Conservation (phyloP, 2,113 vertebrate species). For the Gadus macrocephalus region DNA sequence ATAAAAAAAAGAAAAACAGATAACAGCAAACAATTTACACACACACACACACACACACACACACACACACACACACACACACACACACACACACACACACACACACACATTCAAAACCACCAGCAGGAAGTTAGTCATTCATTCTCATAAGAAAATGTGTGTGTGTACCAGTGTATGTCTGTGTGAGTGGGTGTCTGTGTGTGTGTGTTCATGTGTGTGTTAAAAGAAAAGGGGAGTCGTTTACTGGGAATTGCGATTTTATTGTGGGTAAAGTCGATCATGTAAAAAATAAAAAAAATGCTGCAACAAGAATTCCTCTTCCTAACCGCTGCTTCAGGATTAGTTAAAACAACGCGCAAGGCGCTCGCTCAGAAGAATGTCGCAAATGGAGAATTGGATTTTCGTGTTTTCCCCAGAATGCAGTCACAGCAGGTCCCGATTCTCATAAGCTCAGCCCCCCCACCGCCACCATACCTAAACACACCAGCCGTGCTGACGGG, state of each 20-base stretch:
- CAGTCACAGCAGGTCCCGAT: too few species aligned
- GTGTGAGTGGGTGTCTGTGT: conserved; percentile 4
- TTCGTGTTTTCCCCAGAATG: too few species aligned
- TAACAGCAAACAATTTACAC: conserved; percentile 30
- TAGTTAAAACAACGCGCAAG: too few species aligned
- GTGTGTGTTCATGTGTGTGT: not conserved
- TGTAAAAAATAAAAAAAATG: too few species aligned
- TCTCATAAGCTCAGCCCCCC: too few species aligned
- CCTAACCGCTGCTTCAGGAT: too few species aligned
- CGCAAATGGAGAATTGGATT: too few species aligned
- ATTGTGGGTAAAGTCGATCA: not conserved
- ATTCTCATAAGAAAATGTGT: conserved; percentile 42
- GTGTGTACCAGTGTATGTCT: conserved; percentile 15
- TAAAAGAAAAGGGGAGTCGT: not conserved
- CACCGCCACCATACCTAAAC: too few species aligned
- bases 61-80: conserved; percentile 42
- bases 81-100: conserved; percentile 40
- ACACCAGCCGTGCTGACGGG: too few species aligned
- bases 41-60: conserved; percentile 40
- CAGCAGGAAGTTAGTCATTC: conserved; percentile 65
- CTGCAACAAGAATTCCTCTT: too few species aligned
- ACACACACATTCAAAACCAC: conserved; percentile 31
- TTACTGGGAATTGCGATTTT: not conserved
- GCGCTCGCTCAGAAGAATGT: too few species aligned
- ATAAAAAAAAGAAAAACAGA: conserved; percentile 54